Evolutionary conservation across 2,888 invertebrate genomes (phyloP).

Genomic region (Pheosia gnoma): DNA sequence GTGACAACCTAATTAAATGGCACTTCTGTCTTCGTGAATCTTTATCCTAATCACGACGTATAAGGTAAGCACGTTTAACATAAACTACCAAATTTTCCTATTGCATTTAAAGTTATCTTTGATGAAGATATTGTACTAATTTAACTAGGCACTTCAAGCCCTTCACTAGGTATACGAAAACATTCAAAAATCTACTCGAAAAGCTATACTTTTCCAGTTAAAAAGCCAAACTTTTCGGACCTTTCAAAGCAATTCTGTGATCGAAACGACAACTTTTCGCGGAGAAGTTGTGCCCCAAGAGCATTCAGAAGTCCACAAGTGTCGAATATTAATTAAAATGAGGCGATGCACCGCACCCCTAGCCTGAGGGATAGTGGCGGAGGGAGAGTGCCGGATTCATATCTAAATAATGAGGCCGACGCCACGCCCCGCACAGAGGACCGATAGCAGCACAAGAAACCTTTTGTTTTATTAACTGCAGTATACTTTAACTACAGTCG

Average conservation of each 20-base stretch:
- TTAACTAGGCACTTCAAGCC: background rate
- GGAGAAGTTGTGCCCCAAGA: constrained; percentile 25
- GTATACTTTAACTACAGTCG: too few relatives aligned
- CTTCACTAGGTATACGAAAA: too few relatives aligned
- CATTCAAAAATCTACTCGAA: too few relatives aligned
- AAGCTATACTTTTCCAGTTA: background rate
- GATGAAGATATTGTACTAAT: too few relatives aligned
- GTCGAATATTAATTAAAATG: constrained; percentile 69
- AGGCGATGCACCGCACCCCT: constrained; percentile 28
- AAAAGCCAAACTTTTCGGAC: background rate
- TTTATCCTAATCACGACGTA: too few relatives aligned
- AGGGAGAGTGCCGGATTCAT: constrained; percentile 76
- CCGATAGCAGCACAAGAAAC: constrained; percentile 50
- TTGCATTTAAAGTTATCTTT: too few relatives aligned
- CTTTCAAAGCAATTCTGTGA: constrained; percentile 4
- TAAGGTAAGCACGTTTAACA: too few relatives aligned
- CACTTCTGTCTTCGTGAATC: background rate
- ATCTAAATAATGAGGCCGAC: constrained; percentile 80
- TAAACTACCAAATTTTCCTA: too few relatives aligned
- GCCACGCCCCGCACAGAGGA: constrained; percentile 67
- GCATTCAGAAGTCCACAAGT: constrained; percentile 45
- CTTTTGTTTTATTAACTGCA: background rate
- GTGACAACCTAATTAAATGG: background rate
- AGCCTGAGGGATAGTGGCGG: constrained; percentile 22
- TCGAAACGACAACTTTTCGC: constrained; percentile 12